phyloP scores from a whole-genome alignment of 2,113 vertebrate genomes.

The Gnathonemus echidnorhynchus region DNA sequence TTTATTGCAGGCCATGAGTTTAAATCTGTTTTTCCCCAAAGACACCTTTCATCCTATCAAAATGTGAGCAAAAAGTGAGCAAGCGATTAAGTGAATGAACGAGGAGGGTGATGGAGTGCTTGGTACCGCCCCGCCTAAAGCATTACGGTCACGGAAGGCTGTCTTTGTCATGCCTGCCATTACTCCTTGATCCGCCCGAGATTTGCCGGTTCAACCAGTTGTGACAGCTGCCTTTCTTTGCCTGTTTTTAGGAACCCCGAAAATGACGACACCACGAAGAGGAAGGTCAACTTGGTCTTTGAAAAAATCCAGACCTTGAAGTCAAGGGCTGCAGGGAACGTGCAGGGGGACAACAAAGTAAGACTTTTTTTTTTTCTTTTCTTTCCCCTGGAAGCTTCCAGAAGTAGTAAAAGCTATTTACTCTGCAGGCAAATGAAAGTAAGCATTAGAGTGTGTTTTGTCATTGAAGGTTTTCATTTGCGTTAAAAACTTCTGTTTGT shows the following conservation, averaged over 20 bases:
- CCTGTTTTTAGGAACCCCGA: slow-evolving; percentile 71
- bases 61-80: neutral
- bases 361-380: slow-evolving; percentile 19
- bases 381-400: slow-evolving; percentile 27
- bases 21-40: neutral
- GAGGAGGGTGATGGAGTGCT: too few relatives aligned
- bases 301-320: slow-evolving; percentile 98
- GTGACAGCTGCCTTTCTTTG: slow-evolving; percentile 25
- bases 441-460: slow-evolving; percentile 25
- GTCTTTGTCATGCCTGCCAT: neutral
- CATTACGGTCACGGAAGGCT: neutral
- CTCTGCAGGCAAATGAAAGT: slow-evolving; percentile 20
- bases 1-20: neutral
- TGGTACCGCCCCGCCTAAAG: neutral
- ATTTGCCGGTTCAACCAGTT: slow-evolving; percentile 4
- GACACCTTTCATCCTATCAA: neutral
- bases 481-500: neutral
- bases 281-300: slow-evolving; percentile 95
- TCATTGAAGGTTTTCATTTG: neutral
- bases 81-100: neutral
- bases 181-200: neutral
- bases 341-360: slow-evolving; percentile 63
- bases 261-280: slow-evolving; percentile 86
- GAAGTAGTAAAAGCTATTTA: slow-evolving; percentile 25
- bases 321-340: slow-evolving; percentile 75